phyloP scores from a whole-genome alignment of 2,888 invertebrate genomes.

The Sphecodes monilicornis region DNA sequence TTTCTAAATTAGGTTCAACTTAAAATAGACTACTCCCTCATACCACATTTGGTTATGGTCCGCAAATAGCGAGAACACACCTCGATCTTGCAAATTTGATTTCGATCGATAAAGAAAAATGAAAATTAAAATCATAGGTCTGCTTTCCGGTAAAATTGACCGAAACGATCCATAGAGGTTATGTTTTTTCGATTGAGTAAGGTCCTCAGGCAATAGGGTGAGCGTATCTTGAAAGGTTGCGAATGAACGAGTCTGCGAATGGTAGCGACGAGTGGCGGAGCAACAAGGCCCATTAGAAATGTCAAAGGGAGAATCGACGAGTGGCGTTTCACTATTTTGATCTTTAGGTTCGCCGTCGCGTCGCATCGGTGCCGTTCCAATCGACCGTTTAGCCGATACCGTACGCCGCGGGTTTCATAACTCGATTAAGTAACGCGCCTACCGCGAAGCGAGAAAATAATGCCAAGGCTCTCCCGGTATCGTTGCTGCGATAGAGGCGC shows the following conservation, averaged over 20 bases:
- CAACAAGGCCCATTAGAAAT: conserved; percentile 5
- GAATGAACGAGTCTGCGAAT: not conserved
- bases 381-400: conserved; percentile 59
- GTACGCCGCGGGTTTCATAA: conserved; percentile 66
- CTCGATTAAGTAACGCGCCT: conserved; percentile 70
- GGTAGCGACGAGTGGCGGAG: not conserved
- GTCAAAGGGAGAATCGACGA: conserved; percentile 5
- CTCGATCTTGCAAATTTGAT: too few species aligned
- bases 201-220: not conserved
- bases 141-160: too few species aligned
- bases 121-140: too few species aligned
- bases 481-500: conserved; percentile 52
- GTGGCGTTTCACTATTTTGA: conserved; percentile 37
- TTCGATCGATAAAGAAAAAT: too few species aligned
- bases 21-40: too few species aligned
- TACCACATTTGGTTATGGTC: too few species aligned
- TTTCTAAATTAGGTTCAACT: too few species aligned
- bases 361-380: conserved; percentile 33
- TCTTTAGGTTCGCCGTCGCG: not conserved
- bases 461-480: conserved; percentile 76
- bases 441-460: conserved; percentile 74
- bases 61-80: too few species aligned
- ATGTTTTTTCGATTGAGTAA: not conserved
- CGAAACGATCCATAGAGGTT: too few species aligned
- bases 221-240: not conserved